Evolutionary conservation across 2,888 invertebrate genomes (phyloP).

Genomic region (Bruchidius siliquastri): DNA sequence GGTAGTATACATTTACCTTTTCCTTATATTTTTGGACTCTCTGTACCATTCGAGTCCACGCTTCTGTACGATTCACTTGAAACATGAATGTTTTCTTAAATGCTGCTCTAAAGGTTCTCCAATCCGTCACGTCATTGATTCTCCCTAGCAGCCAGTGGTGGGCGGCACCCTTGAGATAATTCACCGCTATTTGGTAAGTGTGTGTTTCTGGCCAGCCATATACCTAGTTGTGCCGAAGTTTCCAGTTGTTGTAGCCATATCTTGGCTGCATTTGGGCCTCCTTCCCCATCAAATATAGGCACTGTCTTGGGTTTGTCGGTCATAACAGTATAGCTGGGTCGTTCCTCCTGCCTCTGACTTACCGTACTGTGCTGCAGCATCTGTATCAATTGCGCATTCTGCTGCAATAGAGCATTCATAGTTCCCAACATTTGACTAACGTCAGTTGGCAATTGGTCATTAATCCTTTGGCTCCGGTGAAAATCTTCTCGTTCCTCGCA

Average conservation of each 20-base stretch:
- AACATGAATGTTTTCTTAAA: conserved; percentile 1
- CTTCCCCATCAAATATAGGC: neutral
- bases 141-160: neutral
- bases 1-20: neutral
- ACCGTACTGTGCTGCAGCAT: neutral
- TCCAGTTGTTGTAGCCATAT: conserved; percentile 1
- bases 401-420: neutral
- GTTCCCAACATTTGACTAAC: neutral
- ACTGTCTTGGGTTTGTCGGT: neutral
- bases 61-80: neutral
- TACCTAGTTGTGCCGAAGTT: neutral
- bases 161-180: conserved; percentile 1
- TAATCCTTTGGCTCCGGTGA: no score
- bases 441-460: no score
- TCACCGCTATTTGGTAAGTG: neutral
- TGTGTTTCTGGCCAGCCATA: neutral
- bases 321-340: neutral
- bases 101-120: neutral
- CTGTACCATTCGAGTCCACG: conserved; percentile 1
- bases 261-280: conserved; percentile 1
- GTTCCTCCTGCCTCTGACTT: neutral
- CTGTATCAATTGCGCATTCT: neutral
- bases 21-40: neutral
- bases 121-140: neutral
- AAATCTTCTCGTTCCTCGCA: no score